Base-by-base conservation (phyloP, 1,140 invertebrate species). In the Chrysopa pallens region DNA sequence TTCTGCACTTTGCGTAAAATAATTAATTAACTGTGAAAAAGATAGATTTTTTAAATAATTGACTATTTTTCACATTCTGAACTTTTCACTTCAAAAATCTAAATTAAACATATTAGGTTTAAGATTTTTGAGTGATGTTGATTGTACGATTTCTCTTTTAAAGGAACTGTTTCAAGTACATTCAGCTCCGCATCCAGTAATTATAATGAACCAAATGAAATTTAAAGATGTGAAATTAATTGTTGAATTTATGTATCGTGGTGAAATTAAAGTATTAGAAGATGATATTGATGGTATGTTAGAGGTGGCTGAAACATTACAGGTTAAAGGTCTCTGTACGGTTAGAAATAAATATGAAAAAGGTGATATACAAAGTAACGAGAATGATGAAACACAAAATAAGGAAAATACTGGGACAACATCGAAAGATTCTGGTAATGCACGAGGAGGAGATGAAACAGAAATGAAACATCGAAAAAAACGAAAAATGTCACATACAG, bases 201-300 rank as follows among this genome's bases (percentile, higher is more conserved):
- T 72, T 35, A 66, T 71, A 36, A 54, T 72, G 44, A 66, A 67
- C 46, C 64, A 63, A 15, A 60, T 68, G 8, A 59, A 58, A 46
- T 64, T 59, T 51, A 49, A 47, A 7, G 63, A 69, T 47, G 49
- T 71, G 14, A 62, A 63, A 50, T 52, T 60, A 36, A 60, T 71
- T 13, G 56, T 72, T 15, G 62, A 68, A 44, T 72, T 70, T 51
- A 70, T 72, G 62, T 72, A 72, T 51, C 57, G 59, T 46, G 69
- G 69, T 27, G 68, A 72, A 56, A 61, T 71, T n/a, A 66, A 61
- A 54, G 66, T 72, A 28, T 46, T 50, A 13, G 63, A 66, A 48
- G 42, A 49, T 13, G 58, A 67, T 40, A 48, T 68, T 29, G 51
- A 60, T n/a, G 44, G 53, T 45, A 47, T 68, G 8, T 48, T 68